Base-by-base conservation (phyloP, 2,113 vertebrate genomes). In the Odontesthes bonariensis region DNA sequence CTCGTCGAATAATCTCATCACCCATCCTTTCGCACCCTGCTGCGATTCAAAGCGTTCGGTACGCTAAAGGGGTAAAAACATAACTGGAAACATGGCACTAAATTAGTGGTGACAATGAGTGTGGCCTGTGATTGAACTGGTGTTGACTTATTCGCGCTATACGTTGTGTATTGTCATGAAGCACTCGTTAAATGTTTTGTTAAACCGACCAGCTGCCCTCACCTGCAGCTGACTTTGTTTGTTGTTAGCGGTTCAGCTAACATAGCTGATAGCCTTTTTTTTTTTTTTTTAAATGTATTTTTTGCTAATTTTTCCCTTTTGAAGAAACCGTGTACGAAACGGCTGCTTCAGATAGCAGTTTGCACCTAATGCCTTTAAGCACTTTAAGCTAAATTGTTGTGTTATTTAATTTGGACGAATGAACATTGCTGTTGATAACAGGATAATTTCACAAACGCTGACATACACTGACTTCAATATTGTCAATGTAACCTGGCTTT, bases 201-300 rank as follows among this genome's bases (percentile, higher is more conserved):
- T 57, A 4, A 62, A 35, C 60, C 47, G 40, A 2, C 33, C 73
- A 22, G 53, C 62, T 11, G 68, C 22, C 57, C 52, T 67, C 67
- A 66, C 63, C 62, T 76, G 69, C 68, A 20, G 62, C 32, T 60
- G 22, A 31, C 5, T 38, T 38, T 68, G 46, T 83, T 80, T 83
- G 81, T 86, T 84, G 72, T 84, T 79, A 81, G 75, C 82, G 3
- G 8, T 19, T 0, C 5, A 35, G 75, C 74, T 84, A 70, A 61
- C 64, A 0, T 1, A 56, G 46, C 77, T 6, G 32, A 44, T 27
- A 27, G 27, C 27, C 27, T 3, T 27, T 27, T 27, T 27, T 27
- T 27, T 27, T 27, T n/a, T n/a, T n/a, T n/a, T n/a, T n/a, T n/a
- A n/a, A n/a, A n/a, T n/a, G n/a, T n/a, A n/a, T 35, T 35, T 35